Conservation (phyloP, 2,113 vertebrate species). For the Psilopsiagon aymara region DNA sequence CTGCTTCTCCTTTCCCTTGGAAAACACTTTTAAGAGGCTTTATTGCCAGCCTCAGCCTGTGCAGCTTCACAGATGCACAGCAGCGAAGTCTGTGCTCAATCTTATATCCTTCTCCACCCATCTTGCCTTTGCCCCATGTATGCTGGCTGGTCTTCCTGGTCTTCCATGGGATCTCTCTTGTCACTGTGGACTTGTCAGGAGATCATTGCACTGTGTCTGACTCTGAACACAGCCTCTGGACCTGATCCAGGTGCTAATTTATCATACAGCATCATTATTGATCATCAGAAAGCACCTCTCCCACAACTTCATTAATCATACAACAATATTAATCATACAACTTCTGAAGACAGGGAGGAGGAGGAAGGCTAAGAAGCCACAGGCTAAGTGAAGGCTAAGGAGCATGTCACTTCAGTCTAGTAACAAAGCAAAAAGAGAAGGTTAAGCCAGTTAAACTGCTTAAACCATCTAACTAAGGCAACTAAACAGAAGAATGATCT, state of each 20-base stretch:
- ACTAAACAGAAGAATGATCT: background rate
- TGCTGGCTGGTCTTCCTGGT: background rate
- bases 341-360: background rate
- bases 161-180: background rate
- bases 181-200: background rate
- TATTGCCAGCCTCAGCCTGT: background rate
- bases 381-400: no score
- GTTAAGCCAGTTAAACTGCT: background rate
- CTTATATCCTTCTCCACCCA: no score
- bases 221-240: background rate
- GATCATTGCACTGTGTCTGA: background rate
- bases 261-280: background rate
- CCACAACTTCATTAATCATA: background rate
- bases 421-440: background rate
- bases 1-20: background rate
- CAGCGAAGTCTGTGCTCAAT: background rate
- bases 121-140: background rate
- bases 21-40: background rate
- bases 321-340: no score
- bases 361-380: background rate
- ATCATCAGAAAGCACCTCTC: background rate
- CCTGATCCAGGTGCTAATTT: background rate
- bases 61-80: background rate
- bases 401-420: background rate
- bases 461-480: background rate